Conservation (phyloP, 2,797 vertebrate genomes). For the Rhinatrema bivittatum region DNA sequence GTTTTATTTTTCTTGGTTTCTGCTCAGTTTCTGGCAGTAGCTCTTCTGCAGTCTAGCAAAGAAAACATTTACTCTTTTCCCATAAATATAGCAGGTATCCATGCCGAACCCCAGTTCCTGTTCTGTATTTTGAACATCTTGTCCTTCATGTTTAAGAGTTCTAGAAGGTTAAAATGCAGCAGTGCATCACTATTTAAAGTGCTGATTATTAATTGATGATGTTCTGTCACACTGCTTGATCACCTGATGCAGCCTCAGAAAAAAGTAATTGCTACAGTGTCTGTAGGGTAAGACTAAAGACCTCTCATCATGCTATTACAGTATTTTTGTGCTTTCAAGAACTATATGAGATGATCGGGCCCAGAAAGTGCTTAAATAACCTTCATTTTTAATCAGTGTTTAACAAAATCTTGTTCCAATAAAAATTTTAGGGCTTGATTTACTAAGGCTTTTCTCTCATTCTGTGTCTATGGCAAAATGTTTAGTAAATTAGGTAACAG, state of each 20-base stretch:
- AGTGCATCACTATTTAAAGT: conserved; percentile 6
- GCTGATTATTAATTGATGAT: conserved; percentile 26
- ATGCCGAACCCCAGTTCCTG: no score
- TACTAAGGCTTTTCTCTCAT: no score
- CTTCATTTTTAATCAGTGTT: conserved; percentile 14
- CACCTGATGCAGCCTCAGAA: conserved; percentile 16
- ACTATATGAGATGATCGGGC: conserved; percentile 4
- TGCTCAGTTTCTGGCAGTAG: no score
- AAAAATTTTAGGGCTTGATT: no score
- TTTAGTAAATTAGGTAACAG: conserved; percentile 27
- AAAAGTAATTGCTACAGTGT: conserved; percentile 29
- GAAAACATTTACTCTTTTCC: no score
- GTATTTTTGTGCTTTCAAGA: conserved; percentile 13
- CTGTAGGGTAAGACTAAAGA: neutral
- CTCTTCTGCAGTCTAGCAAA: no score
- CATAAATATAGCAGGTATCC: no score
- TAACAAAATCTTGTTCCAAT: conserved; percentile 26
- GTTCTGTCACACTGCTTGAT: neutral
- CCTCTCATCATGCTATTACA: no score
- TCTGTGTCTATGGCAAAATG: no score
- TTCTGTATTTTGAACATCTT: no score
- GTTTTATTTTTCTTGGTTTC: no score
- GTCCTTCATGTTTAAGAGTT: neutral
- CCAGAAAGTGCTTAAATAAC: conserved; percentile 4
- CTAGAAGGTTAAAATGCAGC: neutral